Evolutionary conservation across 1,140 invertebrate species (phyloP).

Genomic region (Phymorhynchus buccinoides): DNA sequence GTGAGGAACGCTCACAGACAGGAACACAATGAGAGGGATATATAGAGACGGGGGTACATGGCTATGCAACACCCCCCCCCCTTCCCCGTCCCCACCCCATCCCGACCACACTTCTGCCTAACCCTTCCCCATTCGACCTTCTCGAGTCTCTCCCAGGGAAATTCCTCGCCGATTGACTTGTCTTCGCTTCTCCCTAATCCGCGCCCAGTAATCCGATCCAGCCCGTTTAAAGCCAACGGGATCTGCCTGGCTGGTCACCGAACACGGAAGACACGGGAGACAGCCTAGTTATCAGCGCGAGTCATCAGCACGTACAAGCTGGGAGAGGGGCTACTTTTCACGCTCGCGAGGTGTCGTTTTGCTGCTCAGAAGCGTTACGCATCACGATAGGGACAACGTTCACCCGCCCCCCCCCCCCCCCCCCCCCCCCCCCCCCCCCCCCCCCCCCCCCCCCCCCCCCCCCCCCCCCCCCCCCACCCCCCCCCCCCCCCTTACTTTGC

Average conservation of each 20-base stretch:
- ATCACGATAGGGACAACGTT: neutral
- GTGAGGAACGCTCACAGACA: no score
- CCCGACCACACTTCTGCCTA: no score
- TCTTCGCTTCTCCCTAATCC: neutral
- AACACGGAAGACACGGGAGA: no score
- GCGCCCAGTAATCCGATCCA: neutral
- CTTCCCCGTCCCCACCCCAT: no score
- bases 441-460: neutral
- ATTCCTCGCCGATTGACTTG: slow-evolving; percentile 7
- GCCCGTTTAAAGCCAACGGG: neutral
- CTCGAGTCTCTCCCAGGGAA: neutral
- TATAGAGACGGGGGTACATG: no score
- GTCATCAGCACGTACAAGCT: neutral
- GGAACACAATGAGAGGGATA: no score
- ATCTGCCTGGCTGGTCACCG: neutral
- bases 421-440: neutral
- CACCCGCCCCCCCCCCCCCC: neutral
- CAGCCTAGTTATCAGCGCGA: neutral
- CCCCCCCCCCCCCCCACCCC: neutral
- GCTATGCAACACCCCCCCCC: no score
- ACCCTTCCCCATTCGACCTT: neutral
- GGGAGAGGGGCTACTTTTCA: neutral
- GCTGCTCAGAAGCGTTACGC: neutral
- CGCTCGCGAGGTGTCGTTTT: slow-evolving; percentile 1
- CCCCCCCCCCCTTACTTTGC: no score